A percentile compares a stretch with the other conserved stretches of the same genome.
phyloP scores from a whole-genome alignment of 2,797 vertebrate genomes.

The Ctenochaetus hawaiiensis region DNA sequence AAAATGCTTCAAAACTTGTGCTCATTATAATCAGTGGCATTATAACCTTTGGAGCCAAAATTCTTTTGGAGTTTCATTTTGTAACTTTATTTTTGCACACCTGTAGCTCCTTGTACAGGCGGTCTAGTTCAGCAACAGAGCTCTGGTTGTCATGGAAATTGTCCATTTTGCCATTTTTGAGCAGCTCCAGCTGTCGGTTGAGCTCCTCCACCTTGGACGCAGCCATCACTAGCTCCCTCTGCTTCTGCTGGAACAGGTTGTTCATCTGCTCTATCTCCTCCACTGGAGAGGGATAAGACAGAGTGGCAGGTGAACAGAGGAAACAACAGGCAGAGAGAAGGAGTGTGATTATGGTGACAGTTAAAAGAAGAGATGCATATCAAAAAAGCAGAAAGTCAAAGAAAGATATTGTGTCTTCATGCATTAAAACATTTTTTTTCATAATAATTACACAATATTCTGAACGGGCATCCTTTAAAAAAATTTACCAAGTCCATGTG shows the following conservation, averaged over 20 bases:
- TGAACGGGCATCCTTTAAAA: not conserved
- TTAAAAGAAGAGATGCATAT: not conserved
- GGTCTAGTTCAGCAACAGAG: constrained; percentile 91
- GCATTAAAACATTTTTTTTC: too few species aligned
- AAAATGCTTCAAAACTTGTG: not conserved
- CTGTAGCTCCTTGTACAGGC: constrained; percentile 98
- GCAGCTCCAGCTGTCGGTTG: constrained; percentile 93
- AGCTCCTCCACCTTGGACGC: constrained; percentile 96
- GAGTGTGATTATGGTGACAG: constrained; percentile 2
- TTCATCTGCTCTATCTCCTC: constrained; percentile 99
- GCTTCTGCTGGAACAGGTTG: constrained; percentile 97
- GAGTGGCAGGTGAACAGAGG: not conserved
- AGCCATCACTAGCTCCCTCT: constrained; percentile 94
- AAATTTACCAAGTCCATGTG: not conserved
- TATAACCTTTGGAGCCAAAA: not conserved
- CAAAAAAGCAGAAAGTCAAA: not conserved
- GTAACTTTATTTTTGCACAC: constrained; percentile 80
- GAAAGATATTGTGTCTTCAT: too few species aligned
- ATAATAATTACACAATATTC: not conserved
- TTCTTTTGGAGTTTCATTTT: not conserved
- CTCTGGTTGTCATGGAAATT: constrained; percentile 88
- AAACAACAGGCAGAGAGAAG: not conserved
- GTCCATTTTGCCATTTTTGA: constrained; percentile 93
- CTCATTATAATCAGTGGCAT: not conserved
- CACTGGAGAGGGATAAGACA: constrained; percentile 80